Conservation (phyloP, 2,113 vertebrate species). For the Emydocephalus ijimae region DNA sequence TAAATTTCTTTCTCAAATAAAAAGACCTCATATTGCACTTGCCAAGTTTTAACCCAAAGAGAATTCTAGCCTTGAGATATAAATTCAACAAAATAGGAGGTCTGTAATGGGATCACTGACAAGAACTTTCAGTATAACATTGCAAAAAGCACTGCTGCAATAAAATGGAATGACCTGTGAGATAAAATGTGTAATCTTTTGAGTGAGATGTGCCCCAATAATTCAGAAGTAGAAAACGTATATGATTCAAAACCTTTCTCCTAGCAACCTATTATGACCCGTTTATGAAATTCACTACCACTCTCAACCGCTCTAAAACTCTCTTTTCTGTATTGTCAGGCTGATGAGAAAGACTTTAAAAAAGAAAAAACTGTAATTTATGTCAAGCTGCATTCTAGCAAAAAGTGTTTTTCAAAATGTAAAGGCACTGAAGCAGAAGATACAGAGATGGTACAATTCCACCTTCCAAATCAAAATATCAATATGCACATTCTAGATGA, state of each 20-base stretch:
- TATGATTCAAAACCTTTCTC: constrained; percentile 45
- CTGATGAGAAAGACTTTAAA: constrained; percentile 47
- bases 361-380: constrained; percentile 42
- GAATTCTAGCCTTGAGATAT: constrained; percentile 61
- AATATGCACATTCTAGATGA: background rate
- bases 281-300: constrained; percentile 56
- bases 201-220: constrained; percentile 63
- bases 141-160: constrained; percentile 52
- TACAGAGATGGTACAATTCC: constrained; percentile 27
- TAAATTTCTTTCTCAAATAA: constrained; percentile 39
- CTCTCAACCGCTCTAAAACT: constrained; percentile 45
- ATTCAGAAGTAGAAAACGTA: constrained; percentile 41
- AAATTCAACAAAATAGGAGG: constrained; percentile 64
- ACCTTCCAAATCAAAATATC: constrained; percentile 32
- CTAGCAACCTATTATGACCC: constrained; percentile 12
- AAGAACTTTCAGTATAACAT: constrained; percentile 56
- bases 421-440: constrained; percentile 24
- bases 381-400: constrained; percentile 43
- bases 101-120: constrained; percentile 62
- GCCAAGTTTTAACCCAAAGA: constrained; percentile 54
- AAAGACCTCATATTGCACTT: constrained; percentile 37
- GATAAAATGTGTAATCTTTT: constrained; percentile 67
- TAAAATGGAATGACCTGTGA: constrained; percentile 58
- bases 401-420: constrained; percentile 51
- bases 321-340: constrained; percentile 46